Conservation (phyloP, 2,888 invertebrate species). For the Polyommatus iphigenia region DNA sequence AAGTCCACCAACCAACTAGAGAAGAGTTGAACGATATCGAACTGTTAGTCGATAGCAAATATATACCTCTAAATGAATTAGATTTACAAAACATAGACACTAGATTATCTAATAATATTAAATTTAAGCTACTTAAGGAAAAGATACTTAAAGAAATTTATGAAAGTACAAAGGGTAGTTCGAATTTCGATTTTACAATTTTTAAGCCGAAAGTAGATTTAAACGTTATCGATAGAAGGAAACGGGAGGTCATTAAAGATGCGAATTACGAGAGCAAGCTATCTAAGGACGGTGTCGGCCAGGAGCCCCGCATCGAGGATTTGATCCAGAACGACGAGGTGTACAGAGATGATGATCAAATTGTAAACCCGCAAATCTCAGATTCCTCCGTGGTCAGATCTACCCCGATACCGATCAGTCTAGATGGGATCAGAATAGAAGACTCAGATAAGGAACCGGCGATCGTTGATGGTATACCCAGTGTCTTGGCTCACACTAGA, state of each 20-base stretch:
- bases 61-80: constrained; percentile 28
- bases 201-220: constrained; percentile 23
- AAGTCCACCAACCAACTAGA: constrained; percentile 48
- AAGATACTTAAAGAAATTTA: not conserved
- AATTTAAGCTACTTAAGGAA: constrained; percentile 15
- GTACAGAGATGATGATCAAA: constrained; percentile 34
- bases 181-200: constrained; percentile 21
- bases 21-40: constrained; percentile 58
- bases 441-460: constrained; percentile 78
- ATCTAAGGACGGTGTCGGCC: constrained; percentile 34
- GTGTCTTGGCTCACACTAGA: constrained; percentile 81
- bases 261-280: constrained; percentile 32
- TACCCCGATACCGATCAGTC: constrained; percentile 47
- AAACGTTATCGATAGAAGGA: constrained; percentile 35
- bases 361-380: constrained; percentile 39
- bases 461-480: constrained; percentile 82
- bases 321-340: constrained; percentile 35
- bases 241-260: constrained; percentile 42
- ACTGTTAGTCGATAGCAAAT: constrained; percentile 48
- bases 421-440: constrained; percentile 81
- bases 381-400: constrained; percentile 50
- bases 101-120: constrained; percentile 25
- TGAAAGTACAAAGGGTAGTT: constrained; percentile 22
- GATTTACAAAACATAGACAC: constrained; percentile 26
- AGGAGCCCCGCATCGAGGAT: constrained; percentile 35